Conservation (phyloP, 2,888 invertebrate genomes). For the Synanthedon andrenaeformis region DNA sequence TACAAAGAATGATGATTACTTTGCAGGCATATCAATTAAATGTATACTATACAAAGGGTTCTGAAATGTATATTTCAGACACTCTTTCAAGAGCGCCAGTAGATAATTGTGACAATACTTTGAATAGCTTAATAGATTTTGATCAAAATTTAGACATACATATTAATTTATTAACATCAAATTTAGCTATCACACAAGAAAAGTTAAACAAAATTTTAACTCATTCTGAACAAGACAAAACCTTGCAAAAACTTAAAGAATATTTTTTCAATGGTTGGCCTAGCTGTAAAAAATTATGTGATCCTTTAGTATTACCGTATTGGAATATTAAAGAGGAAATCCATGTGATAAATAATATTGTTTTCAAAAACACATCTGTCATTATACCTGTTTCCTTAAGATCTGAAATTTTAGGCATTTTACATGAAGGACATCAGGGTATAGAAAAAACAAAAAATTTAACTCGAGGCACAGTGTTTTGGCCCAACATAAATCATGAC, state of each 20-base stretch:
- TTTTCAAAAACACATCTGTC: conserved; percentile 6
- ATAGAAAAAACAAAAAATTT: conserved; percentile 7
- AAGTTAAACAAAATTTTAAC: conserved; percentile 4
- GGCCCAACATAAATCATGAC: conserved; percentile 8
- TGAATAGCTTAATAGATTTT: neutral
- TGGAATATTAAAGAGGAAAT: too few relatives aligned
- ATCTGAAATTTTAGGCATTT: conserved; percentile 5
- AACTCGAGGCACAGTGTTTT: conserved; percentile 7
- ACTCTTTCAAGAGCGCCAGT: conserved; percentile 3
- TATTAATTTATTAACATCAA: conserved; percentile 4
- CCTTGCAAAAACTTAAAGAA: conserved; percentile 2
- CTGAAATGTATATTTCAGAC: conserved; percentile 6
- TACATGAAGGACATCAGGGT: conserved; percentile 8
- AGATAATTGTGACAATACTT: neutral
- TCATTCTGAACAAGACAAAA: conserved; percentile 1
- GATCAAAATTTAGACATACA: conserved; percentile 1
- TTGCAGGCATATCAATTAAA: conserved; percentile 4
- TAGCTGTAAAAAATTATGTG: conserved; percentile 3
- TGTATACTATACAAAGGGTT: conserved; percentile 4
- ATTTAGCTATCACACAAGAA: conserved; percentile 5
- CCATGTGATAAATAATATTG: conserved; percentile 5
- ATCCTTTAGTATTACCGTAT: conserved; percentile 4
- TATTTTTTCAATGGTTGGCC: conserved; percentile 8
- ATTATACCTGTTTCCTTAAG: conserved; percentile 7
- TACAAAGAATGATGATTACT: conserved; percentile 6